Evolutionary conservation across 2,888 invertebrate genomes (phyloP).

Genomic region (Melitaea athalia): DNA sequence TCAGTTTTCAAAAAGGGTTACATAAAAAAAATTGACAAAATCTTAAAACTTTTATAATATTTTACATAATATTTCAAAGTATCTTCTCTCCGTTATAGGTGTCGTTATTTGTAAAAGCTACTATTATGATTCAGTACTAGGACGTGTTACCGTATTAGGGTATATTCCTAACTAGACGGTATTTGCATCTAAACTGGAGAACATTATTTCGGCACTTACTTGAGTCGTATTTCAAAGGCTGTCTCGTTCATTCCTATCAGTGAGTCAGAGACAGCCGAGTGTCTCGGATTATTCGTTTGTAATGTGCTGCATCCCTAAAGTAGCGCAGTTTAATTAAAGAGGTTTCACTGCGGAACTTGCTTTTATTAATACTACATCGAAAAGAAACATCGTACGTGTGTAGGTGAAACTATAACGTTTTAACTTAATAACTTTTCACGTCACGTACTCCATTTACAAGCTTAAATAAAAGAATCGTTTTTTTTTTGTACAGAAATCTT

Average conservation of each 20-base stretch:
- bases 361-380: constrained; percentile 25
- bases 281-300: constrained; percentile 15
- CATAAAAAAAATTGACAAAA: no score
- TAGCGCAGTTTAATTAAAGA: constrained; percentile 26
- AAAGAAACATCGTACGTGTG: constrained; percentile 17
- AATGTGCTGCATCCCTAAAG: constrained; percentile 15
- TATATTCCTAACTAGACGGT: not conserved
- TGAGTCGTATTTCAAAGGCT: constrained; percentile 13
- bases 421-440: constrained; percentile 17
- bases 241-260: constrained; percentile 9
- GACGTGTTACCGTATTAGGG: not conserved
- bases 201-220: constrained; percentile 11
- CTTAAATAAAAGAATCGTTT: constrained; percentile 15
- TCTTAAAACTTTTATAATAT: no score
- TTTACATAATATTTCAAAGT: no score
- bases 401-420: constrained; percentile 10
- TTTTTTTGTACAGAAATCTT: not conserved
- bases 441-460: constrained; percentile 24
- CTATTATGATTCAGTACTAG: not conserved
- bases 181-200: constrained; percentile 7
- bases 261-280: not conserved
- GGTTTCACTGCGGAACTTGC: constrained; percentile 22
- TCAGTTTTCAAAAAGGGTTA: no score
- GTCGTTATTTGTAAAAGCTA: not conserved
- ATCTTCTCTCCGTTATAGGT: no score